These are phyloP conservation scores for Steinernema feltiae DNA, from an alignment of 1,140 invertebrate genomes.

Conservation along the genomic window DNA sequence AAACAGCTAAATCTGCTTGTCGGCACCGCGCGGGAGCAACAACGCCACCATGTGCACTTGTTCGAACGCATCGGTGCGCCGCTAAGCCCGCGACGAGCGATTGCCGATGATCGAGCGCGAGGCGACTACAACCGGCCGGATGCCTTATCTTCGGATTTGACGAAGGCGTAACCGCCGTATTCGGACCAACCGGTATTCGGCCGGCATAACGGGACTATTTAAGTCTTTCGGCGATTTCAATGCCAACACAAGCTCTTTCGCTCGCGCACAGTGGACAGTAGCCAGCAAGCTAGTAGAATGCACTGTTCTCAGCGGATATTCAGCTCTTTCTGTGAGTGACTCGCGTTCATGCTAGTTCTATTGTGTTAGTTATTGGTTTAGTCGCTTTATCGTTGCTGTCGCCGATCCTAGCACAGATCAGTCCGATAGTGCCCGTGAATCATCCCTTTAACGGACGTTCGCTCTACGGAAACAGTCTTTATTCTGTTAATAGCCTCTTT, in stretches of 20 bases:
- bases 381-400: not conserved
- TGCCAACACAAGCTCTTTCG: not conserved
- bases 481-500: not conserved
- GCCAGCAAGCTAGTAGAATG: too few relatives aligned
- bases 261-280: not conserved
- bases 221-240: not conserved
- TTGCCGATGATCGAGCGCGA: not conserved
- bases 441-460: constrained; percentile 10
- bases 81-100: constrained; percentile 3
- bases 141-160: constrained; percentile 12
- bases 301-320: not conserved
- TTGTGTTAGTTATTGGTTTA: not conserved
- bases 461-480: not conserved
- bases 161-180: constrained; percentile 7
- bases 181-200: not conserved
- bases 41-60: not conserved
- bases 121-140: not conserved
- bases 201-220: constrained; percentile 5
- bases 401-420: not conserved
- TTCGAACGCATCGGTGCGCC: not conserved
- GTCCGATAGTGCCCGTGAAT: not conserved
- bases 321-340: constrained; percentile 3
- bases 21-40: not conserved
- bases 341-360: not conserved
- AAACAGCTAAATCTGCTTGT: constrained; percentile 7